Conservation (phyloP, 1,140 invertebrate genomes). For the Hyles vespertilio region DNA sequence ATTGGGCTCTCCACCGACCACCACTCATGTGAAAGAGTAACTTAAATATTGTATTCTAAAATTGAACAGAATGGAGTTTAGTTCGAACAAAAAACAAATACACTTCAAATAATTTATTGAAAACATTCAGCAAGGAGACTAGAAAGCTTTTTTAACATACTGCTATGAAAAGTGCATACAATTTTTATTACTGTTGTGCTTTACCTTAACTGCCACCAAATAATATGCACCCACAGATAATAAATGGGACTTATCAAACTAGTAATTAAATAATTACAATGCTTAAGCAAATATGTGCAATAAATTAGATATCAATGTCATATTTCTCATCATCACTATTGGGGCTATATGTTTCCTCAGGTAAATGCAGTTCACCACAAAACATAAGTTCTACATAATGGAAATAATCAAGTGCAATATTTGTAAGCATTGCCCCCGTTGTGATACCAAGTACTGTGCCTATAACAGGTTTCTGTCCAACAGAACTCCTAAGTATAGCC, state of each 20-base stretch:
- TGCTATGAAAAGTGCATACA: constrained; percentile 23
- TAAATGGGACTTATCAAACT: background rate
- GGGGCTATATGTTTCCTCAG: constrained; percentile 63
- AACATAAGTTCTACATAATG: constrained; percentile 72
- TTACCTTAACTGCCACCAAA: constrained; percentile 23
- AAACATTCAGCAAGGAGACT: constrained; percentile 32
- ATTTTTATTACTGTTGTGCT: constrained; percentile 7
- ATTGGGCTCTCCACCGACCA: no score
- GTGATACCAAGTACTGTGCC: constrained; percentile 62
- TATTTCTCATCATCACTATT: constrained; percentile 75
- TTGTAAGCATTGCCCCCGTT: constrained; percentile 67
- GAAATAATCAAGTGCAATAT: constrained; percentile 72
- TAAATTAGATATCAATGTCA: constrained; percentile 65
- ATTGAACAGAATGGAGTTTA: background rate
- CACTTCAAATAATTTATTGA: constrained; percentile 25
- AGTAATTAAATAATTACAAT: constrained; percentile 1
- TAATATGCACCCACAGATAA: constrained; percentile 11
- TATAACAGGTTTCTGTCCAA: constrained; percentile 62
- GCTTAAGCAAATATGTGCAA: background rate
- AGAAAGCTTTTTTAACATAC: constrained; percentile 20
- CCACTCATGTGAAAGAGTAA: no score
- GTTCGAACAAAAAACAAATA: background rate
- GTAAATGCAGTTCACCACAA: constrained; percentile 62
- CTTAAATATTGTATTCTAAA: no score
- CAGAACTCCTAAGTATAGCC: constrained; percentile 69